Conservation (phyloP, 1,140 invertebrate genomes). For the Homarus americanus region DNA sequence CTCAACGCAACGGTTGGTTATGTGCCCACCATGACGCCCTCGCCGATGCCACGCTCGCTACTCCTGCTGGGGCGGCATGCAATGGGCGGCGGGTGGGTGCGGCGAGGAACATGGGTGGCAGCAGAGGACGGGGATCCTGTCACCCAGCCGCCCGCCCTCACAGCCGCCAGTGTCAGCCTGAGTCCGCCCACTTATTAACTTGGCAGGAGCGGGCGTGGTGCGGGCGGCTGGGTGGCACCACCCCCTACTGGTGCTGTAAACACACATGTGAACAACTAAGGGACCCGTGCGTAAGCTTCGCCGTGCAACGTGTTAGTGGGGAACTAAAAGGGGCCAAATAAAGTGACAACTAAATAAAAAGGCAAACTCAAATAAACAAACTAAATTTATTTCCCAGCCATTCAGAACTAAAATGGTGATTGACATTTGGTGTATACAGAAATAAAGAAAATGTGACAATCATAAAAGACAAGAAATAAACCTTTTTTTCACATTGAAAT, state of each 20-base stretch:
- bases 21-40: constrained; percentile 9
- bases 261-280: constrained; percentile 2
- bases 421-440: constrained; percentile 55
- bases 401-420: constrained; percentile 61
- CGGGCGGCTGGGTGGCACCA: background rate
- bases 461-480: constrained; percentile 45
- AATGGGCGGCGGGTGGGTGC: constrained; percentile 1
- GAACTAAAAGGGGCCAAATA: constrained; percentile 57
- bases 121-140: background rate
- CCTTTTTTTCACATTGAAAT: constrained; percentile 33
- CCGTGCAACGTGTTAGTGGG: constrained; percentile 59
- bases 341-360: constrained; percentile 71
- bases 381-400: constrained; percentile 73
- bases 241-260: background rate
- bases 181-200: background rate
- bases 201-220: background rate
- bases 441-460: constrained; percentile 61
- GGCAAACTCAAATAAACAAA: constrained; percentile 71
- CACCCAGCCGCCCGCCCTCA: background rate
- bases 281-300: constrained; percentile 30
- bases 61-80: background rate
- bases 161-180: background rate
- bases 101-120: constrained; percentile 1
- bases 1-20: constrained; percentile 39
- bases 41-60: background rate